Evolutionary conservation across 1,140 invertebrate genomes (phyloP).

Genomic region (Mesaphorura yosii): DNA sequence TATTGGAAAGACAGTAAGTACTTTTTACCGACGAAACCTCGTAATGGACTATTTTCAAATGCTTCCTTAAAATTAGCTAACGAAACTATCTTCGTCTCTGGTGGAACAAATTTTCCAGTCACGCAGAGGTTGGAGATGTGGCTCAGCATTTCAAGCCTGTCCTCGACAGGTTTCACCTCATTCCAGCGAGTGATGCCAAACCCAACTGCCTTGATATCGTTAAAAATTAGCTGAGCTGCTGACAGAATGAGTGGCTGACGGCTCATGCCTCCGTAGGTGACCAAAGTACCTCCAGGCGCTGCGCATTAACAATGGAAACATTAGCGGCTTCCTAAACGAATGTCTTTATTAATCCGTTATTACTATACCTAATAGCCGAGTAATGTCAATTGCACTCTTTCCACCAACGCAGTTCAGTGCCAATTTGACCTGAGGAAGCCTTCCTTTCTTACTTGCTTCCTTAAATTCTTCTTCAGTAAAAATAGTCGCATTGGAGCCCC

Average conservation of each 20-base stretch:
- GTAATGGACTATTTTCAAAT: constrained; percentile 48
- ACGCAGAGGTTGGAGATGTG: constrained; percentile 60
- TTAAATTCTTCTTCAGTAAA: constrained; percentile 76
- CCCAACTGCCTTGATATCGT: constrained; percentile 70
- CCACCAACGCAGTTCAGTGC: constrained; percentile 93
- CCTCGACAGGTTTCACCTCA: constrained; percentile 35
- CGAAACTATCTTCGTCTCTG: constrained; percentile 56
- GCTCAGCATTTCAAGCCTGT: constrained; percentile 58
- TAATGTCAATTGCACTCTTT: constrained; percentile 54
- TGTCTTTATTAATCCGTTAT: too few species aligned
- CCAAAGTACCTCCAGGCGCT: constrained; percentile 57
- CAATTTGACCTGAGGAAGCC: constrained; percentile 54
- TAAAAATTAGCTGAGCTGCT: constrained; percentile 81
- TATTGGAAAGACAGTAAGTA: background rate
- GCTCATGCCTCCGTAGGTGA: constrained; percentile 97
- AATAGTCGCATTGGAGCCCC: constrained; percentile 61
- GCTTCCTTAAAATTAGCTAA: constrained; percentile 64
- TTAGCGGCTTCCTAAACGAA: too few species aligned
- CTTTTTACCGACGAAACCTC: background rate
- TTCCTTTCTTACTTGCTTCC: background rate
- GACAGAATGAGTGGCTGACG: constrained; percentile 72
- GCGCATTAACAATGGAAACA: constrained; percentile 18
- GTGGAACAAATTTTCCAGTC: constrained; percentile 56
- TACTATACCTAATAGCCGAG: constrained; percentile 51
- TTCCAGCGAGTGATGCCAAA: constrained; percentile 95